Base-by-base conservation (phyloP, 2,113 vertebrate species). In the Turdus rufiventris region DNA sequence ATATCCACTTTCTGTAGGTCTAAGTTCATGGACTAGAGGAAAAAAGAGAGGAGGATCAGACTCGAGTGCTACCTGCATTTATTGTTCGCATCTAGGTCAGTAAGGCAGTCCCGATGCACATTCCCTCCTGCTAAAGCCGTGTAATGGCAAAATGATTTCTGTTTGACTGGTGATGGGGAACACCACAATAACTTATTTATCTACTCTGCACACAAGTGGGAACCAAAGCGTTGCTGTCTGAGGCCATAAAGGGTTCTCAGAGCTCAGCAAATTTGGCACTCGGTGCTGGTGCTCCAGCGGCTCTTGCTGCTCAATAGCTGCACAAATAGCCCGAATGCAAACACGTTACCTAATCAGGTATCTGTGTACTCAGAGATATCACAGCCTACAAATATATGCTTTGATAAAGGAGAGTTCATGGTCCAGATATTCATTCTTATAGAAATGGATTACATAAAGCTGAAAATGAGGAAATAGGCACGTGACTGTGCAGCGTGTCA, bases 301-400 rank as follows among this genome's bases (percentile, higher is more conserved):
- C 61, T 77, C 79, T 91, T 87, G 89, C 68, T 81, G 82, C 91
- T 92, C 88, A 63, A 93, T 61, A 68, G 79, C 89, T 72, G 68
- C 75, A 87, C 91, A 93, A 96, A 96, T 50, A 92, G 54, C 81
- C 67, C 0, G 0, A 94, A 58, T 58, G 94, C 84, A 96, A 94
- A 92, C 94, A 94, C 1, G 45, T 92, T 95, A 94, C 91, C 90
- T 95, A 85, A 96, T 89, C 96, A 92, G 95, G 43, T 77, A 81
- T 93, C 91, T 95, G 94, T 94, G 91, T 96, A 91, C 91, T 81
- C 94, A 94, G 76, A 91, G 95, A 91, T 96, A 95, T 23, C 91
- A 34, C 47, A 40, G 78, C 85, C 75, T 73, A 80, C 83, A 94
- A 95, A 94, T 63, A 95, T 45, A 91, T 34, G 36, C 86, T 92